These are phyloP conservation scores for Lithophane leautieri DNA, from an alignment of 2,888 invertebrate species.

Conservation along the genomic window DNA sequence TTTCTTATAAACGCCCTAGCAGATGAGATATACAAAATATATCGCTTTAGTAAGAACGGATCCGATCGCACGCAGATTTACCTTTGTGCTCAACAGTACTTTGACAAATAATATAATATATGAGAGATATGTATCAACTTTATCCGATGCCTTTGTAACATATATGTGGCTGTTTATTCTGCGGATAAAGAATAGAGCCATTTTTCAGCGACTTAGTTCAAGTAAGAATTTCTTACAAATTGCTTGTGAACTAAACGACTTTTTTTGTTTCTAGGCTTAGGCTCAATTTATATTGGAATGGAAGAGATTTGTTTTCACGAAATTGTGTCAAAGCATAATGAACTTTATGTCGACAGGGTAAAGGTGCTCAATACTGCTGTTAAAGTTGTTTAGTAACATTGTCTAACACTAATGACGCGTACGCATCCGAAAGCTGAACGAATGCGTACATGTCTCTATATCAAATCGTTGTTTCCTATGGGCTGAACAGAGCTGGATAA, in stretches of 20 bases:
- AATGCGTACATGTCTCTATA: too few relatives aligned
- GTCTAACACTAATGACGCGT: too few relatives aligned
- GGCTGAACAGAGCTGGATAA: too few relatives aligned
- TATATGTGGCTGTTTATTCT: conserved; percentile 30
- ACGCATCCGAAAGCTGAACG: too few relatives aligned
- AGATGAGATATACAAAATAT: conserved; percentile 37
- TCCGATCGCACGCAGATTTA: conserved; percentile 36
- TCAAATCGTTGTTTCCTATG: too few relatives aligned
- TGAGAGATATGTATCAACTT: conserved; percentile 35
- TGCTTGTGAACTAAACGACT: conserved; percentile 3
- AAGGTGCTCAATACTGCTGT: too few relatives aligned
- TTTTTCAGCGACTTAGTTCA: conserved; percentile 20
- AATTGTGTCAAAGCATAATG: too few relatives aligned
- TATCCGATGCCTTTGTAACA: conserved; percentile 27
- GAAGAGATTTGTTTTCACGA: too few relatives aligned
- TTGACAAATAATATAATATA: conserved; percentile 50
- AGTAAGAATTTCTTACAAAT: background rate
- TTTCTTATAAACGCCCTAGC: background rate
- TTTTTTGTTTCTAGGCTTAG: conserved; percentile 20
- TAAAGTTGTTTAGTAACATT: too few relatives aligned
- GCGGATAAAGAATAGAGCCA: conserved; percentile 13
- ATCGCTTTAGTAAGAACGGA: conserved; percentile 28
- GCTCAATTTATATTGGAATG: background rate
- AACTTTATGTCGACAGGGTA: too few relatives aligned
- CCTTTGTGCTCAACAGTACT: conserved; percentile 12